Base-by-base conservation (phyloP, 2,113 vertebrate species). In the Phaetusa simplex region DNA sequence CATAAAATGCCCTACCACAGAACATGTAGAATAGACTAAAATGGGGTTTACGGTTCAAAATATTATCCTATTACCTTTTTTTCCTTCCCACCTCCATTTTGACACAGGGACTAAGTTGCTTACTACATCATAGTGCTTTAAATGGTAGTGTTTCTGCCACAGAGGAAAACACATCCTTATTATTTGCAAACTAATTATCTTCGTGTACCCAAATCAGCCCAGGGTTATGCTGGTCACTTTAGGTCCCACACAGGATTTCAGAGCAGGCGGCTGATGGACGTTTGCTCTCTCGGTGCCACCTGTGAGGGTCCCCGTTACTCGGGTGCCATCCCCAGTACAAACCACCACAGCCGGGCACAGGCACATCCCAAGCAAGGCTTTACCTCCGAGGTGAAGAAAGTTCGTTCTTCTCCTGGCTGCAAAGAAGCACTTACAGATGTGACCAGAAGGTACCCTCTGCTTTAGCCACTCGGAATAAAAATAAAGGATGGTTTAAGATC, bases 1-100 rank as follows among this genome's bases (percentile, higher is more conserved):
- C 74, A 96, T 94, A 96, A 98, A 98, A 94, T 58, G 40, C 55
- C 58, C 70, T 69, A 77, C 96, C 94, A 87, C 4, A 18, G 93
- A 91, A 92, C 94, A 79, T 61, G 76, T 13, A 93, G 90, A 90
- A 78, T 72, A 76, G 93, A 61, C 77, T 95, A 56, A 97, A 90
- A 90, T 73, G 59, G 72, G 76, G 61, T 67, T 96, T 94, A 72
- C 6, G 1, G 30, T 81, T 97, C 65, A 36, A 92, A 94, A 96
- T 61, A 80, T 4, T 22, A 34, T 88, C 71, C 62, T 65, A 3
- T 72, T n/a, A 52, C 27, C 65, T 77, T 88, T 94, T 93, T 74
- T 93, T 93, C 81, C 70, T 88, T 82, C 34, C 62, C 40, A 72
- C 53, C 92, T 74, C 15, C 21, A 45, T 58, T 83, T 40, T 80